Evolutionary conservation across 1,140 invertebrate genomes (phyloP).

Genomic region (Drosophila nebulosa): DNA sequence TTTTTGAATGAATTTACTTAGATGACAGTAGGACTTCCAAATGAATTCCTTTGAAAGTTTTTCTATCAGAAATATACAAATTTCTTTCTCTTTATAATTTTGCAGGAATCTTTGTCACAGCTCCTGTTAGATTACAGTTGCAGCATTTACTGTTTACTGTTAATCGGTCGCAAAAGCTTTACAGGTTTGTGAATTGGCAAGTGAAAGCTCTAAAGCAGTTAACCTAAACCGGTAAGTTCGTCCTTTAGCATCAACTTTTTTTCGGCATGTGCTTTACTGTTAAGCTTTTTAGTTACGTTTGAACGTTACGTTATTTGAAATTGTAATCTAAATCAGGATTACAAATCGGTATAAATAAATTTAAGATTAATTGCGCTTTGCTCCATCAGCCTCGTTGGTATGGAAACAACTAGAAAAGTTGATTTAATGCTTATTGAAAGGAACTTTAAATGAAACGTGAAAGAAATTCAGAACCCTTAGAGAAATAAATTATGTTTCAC

Average conservation of each 20-base stretch:
- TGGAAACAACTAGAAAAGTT: no score
- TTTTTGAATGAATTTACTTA: no score
- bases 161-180: constrained; percentile 4
- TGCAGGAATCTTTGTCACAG: not conserved
- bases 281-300: not conserved
- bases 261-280: not conserved
- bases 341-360: no score
- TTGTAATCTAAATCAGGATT: not conserved
- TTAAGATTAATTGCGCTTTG: no score
- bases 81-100: not conserved
- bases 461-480: no score
- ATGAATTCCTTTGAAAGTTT: no score
- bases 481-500: no score
- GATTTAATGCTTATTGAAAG: no score
- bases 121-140: not conserved
- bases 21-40: no score
- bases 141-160: not conserved
- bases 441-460: no score
- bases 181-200: not conserved
- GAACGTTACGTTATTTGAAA: not conserved
- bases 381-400: no score
- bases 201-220: not conserved
- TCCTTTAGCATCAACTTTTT: not conserved
- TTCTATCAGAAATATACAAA: no score
- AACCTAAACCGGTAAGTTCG: not conserved